Evolutionary conservation across 2,113 vertebrate genomes (phyloP).

Genomic region (Shinisaurus crocodilurus): DNA sequence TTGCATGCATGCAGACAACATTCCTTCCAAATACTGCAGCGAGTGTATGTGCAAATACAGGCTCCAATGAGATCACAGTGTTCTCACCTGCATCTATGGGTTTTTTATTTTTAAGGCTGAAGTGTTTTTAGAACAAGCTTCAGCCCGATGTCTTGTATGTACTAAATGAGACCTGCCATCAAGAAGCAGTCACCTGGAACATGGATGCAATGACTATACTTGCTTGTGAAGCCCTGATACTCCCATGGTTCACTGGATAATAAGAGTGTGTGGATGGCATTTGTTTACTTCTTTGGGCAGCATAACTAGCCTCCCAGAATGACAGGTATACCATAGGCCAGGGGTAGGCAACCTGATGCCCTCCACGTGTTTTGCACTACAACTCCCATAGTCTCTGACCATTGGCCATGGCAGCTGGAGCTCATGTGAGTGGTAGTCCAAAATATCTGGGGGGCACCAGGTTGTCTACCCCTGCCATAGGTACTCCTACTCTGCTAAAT

Average conservation of each 20-base stretch:
- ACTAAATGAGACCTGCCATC: neutral
- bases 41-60: neutral
- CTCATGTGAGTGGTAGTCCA: no score
- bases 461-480: neutral
- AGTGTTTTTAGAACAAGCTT: neutral
- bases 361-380: no score
- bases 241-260: neutral
- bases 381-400: no score
- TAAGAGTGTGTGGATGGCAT: no score
- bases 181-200: constrained; percentile 5
- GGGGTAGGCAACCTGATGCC: neutral
- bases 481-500: neutral
- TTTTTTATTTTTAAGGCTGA: neutral
- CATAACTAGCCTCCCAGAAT: neutral
- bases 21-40: constrained; percentile 3
- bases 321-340: neutral
- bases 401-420: no score
- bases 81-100: neutral
- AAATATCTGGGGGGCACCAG: no score
- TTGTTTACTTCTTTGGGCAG: neutral
- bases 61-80: neutral
- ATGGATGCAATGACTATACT: neutral
- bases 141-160: neutral
- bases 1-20: neutral
- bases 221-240: neutral